Base-by-base conservation (phyloP, 2,797 vertebrate species). In the Hypotaenidia philippensis region DNA sequence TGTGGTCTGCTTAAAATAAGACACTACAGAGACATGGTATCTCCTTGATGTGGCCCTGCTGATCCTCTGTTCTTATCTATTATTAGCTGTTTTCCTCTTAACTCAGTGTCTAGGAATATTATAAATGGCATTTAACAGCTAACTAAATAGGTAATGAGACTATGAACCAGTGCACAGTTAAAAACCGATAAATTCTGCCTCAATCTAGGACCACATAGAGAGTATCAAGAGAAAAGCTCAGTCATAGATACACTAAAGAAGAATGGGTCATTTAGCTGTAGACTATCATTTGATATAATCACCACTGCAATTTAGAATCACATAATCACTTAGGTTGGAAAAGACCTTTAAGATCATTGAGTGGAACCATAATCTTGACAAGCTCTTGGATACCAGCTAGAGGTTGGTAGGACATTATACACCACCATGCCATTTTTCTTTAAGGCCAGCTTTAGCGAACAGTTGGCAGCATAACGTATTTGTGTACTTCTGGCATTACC, bases 371-470 rank as follows among this genome's bases (percentile, higher is more conserved):
- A 44, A 64, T 44, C 41, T 56, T 84, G 49, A 60, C 78, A 83
- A 80, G 17, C 81, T 92, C 38, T 29, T 66, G 29, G 65, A 25
- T 49, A 38, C 75, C 34, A 82, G 27, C 34, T 78, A 36, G 40
- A 68, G 38, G 47, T 72, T 87, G 87, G 77, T 77, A 86, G 55
- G 20, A 40, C n/a, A 11, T 27, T 11, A 15, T 7, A 59, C 18
- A 65, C 26, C 55, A 14, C 26, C 55, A 14, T 32, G 27, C 15
- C 32, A 2, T 81, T 83, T 91, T 93, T 97, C 83, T 95, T 65
- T 90, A 63, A 74, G 88, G 83, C 89, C 89, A 75, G 44, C 59
- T 68, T 92, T 90, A 93, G 63, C 83, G 36, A 87, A 77, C 18
- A 64, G 38, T 34, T 93, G 85, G 69, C 66, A 87, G 36, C 27